These are phyloP conservation scores for Drosophila orosa DNA, from an alignment of 1,140 invertebrate genomes.

Conservation along the genomic window DNA sequence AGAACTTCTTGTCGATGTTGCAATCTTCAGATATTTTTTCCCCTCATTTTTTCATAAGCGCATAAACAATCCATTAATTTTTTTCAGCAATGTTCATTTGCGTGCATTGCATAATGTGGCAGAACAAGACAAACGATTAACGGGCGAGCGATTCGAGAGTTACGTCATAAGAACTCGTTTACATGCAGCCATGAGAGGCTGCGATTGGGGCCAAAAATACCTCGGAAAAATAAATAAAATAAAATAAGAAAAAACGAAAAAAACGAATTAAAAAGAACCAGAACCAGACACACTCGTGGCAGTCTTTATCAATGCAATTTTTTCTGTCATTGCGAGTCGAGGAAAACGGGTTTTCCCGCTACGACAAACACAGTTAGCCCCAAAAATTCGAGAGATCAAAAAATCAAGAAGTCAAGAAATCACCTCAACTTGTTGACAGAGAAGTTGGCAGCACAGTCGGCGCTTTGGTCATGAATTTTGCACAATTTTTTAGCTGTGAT, in stretches of 20 bases:
- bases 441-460: slow-evolving; percentile 21
- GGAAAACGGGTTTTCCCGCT: slow-evolving; percentile 22
- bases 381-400: slow-evolving; percentile 34
- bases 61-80: slow-evolving; percentile 44
- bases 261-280: slow-evolving; percentile 22
- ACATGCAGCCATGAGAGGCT: slow-evolving; percentile 45
- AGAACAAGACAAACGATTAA: slow-evolving; percentile 26
- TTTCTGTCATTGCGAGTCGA: slow-evolving; percentile 63
- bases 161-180: slow-evolving; percentile 80
- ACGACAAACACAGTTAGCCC: slow-evolving; percentile 41
- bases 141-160: slow-evolving; percentile 45
- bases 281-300: slow-evolving; percentile 53
- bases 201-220: slow-evolving; percentile 52
- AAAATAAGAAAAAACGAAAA: slow-evolving; percentile 34
- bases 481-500: slow-evolving; percentile 63
- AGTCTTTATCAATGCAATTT: slow-evolving; percentile 73
- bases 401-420: slow-evolving; percentile 22
- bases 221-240: slow-evolving; percentile 44
- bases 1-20: slow-evolving; percentile 69
- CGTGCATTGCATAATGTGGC: slow-evolving; percentile 60
- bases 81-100: slow-evolving; percentile 56
- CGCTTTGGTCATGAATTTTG: slow-evolving; percentile 70
- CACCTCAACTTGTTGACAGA: slow-evolving; percentile 10
- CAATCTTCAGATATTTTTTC: slow-evolving; percentile 48
- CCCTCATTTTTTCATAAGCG: slow-evolving; percentile 36